phyloP scores from a whole-genome alignment of 2,888 invertebrate genomes.

The Holacanthella duospinosa region DNA sequence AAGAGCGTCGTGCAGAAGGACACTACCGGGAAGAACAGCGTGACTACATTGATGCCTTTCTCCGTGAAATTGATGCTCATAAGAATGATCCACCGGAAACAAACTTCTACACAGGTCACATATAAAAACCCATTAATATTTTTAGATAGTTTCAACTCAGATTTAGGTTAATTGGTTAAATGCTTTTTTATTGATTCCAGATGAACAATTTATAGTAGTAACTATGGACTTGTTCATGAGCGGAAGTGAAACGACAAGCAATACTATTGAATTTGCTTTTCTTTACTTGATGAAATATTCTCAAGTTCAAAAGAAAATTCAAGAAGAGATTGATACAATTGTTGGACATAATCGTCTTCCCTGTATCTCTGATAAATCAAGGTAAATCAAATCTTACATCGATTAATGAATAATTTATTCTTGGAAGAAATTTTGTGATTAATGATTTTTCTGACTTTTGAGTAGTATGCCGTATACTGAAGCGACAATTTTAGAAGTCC shows the following conservation, averaged over 20 bases:
- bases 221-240: slow-evolving; percentile 30
- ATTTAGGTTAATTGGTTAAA: neutral
- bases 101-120: slow-evolving; percentile 8
- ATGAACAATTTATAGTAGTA: slow-evolving; percentile 33
- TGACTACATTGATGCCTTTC: slow-evolving; percentile 33
- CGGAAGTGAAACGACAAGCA: slow-evolving; percentile 16
- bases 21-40: slow-evolving; percentile 23
- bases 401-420: too few species aligned
- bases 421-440: too few species aligned
- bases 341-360: slow-evolving; percentile 11
- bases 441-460: too few species aligned
- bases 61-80: slow-evolving; percentile 28
- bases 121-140: neutral
- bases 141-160: neutral
- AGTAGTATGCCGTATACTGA: slow-evolving; percentile 31
- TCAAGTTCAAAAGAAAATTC: slow-evolving; percentile 11
- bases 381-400: neutral
- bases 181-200: too few species aligned
- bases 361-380: neutral
- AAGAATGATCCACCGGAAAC: slow-evolving; percentile 11
- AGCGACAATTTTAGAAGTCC: slow-evolving; percentile 27
- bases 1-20: slow-evolving; percentile 19
- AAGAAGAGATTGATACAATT: slow-evolving; percentile 13
- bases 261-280: slow-evolving; percentile 15
- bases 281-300: slow-evolving; percentile 13